Evolutionary conservation across 1,140 invertebrate species (phyloP).

Genomic region (Drosophila orena): DNA sequence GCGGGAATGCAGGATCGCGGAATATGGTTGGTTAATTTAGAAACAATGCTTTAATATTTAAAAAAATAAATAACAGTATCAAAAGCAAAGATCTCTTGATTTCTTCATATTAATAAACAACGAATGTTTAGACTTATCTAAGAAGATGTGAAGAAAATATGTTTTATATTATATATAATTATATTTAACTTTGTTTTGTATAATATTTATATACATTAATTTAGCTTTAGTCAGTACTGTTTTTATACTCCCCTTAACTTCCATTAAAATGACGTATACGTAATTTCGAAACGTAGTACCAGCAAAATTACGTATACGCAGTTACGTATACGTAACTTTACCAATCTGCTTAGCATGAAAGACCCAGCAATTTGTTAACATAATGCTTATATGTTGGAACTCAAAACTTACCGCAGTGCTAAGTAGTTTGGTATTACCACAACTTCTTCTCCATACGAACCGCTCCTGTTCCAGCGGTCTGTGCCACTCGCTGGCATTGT

Average conservation of each 20-base stretch:
- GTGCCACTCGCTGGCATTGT: slow-evolving; percentile 64
- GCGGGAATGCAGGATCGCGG: neutral
- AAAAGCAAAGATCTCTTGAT: neutral
- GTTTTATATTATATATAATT: no score
- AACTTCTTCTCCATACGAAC: neutral
- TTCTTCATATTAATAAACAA: no score
- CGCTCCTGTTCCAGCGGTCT: slow-evolving; percentile 53
- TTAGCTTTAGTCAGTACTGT: neutral
- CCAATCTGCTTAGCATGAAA: neutral
- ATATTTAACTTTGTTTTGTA: no score
- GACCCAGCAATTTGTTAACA: neutral
- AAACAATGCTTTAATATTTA: neutral
- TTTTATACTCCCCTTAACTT: neutral
- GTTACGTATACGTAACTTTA: neutral
- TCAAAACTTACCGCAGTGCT: no score
- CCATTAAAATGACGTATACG: neutral
- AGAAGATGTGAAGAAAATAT: no score
- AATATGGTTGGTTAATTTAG: no score
- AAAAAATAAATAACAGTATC: neutral
- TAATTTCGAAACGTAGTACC: no score
- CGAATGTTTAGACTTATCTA: neutral
- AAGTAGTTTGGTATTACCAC: neutral
- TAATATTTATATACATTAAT: neutral
- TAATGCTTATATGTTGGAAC: no score
- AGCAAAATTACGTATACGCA: neutral